Evolutionary conservation across 2,888 invertebrate genomes (phyloP).

Genomic region (Brachylomia viminalis): DNA sequence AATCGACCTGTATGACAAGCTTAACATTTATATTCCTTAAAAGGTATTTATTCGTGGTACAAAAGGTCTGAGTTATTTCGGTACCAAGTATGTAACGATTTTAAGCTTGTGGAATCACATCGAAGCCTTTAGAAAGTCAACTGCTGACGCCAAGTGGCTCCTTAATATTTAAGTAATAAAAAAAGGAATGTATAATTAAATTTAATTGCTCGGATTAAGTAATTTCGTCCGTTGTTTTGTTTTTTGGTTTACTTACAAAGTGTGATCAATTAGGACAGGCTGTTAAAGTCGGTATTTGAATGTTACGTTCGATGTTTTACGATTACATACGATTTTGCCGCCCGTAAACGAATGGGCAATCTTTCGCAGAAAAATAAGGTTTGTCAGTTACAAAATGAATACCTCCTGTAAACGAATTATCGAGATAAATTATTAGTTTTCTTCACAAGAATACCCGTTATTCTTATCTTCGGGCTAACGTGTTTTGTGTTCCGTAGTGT

Average conservation of each 20-base stretch:
- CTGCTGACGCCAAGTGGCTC: constrained; percentile 27
- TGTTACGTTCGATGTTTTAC: background rate
- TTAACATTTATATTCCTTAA: constrained; percentile 7
- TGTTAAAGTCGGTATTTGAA: background rate
- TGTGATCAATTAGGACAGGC: background rate
- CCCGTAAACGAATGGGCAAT: background rate
- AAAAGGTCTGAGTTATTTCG: constrained; percentile 6
- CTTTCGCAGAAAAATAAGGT: background rate
- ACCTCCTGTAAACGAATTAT: background rate
- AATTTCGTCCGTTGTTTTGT: background rate
- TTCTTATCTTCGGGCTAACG: background rate
- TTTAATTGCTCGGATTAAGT: constrained; percentile 17
- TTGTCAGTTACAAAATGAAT: background rate
- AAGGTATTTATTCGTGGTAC: background rate
- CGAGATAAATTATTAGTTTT: background rate
- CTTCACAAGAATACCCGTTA: background rate
- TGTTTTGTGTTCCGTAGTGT: too few relatives aligned
- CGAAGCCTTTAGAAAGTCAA: constrained; percentile 40
- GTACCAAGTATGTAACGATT: constrained; percentile 5
- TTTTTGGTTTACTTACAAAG: background rate
- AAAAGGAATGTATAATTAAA: too few relatives aligned
- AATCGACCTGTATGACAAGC: background rate
- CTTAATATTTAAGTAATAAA: constrained; percentile 39
- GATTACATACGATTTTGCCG: background rate
- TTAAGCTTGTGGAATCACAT: constrained; percentile 29